phyloP scores from a whole-genome alignment of 1,140 invertebrate species.

The Panulirus ornatus region DNA sequence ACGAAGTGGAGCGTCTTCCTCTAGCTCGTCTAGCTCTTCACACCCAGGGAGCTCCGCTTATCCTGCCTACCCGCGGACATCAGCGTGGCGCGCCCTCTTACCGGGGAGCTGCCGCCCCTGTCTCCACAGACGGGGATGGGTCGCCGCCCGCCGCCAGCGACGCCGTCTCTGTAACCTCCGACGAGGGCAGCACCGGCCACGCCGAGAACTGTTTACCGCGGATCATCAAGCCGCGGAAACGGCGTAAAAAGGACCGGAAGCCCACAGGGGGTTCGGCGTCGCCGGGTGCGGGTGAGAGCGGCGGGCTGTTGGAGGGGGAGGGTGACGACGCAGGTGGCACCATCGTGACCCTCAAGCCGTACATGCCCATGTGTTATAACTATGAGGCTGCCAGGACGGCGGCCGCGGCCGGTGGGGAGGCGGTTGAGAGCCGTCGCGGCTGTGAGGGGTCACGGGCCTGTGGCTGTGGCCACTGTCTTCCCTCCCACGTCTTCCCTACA shows the following conservation, averaged over 20 bases:
- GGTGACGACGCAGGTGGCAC: slow-evolving; percentile 66
- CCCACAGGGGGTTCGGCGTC: slow-evolving; percentile 78
- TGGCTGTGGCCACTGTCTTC: slow-evolving; percentile 65
- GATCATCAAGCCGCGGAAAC: slow-evolving; percentile 92
- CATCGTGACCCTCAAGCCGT: slow-evolving; percentile 78
- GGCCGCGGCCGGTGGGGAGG: neutral
- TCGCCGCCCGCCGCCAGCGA: slow-evolving; percentile 53
- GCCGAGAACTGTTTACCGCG: slow-evolving; percentile 82
- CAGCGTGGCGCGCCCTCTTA: neutral
- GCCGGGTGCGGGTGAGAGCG: slow-evolving; percentile 72
- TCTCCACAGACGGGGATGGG: slow-evolving; percentile 7
- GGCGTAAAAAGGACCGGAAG: slow-evolving; percentile 92
- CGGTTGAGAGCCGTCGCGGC: neutral
- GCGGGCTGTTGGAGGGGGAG: slow-evolving; percentile 72
- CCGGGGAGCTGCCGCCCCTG: neutral
- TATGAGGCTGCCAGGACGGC: slow-evolving; percentile 75
- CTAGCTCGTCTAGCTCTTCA: slow-evolving; percentile 55
- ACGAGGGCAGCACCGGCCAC: slow-evolving; percentile 68
- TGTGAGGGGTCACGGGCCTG: slow-evolving; percentile 49
- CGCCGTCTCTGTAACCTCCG: slow-evolving; percentile 62
- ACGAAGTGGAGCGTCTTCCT: slow-evolving; percentile 48
- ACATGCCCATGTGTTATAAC: slow-evolving; percentile 77
- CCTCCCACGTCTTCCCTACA: slow-evolving; percentile 69
- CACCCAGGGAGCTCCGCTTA: slow-evolving; percentile 57
- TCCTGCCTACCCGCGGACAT: slow-evolving; percentile 31